Percentiles rank a stretch among this genome's conserved stretches.
phyloP scores from a whole-genome alignment of 2,113 vertebrate genomes.

The Amblyopsis rosae region DNA sequence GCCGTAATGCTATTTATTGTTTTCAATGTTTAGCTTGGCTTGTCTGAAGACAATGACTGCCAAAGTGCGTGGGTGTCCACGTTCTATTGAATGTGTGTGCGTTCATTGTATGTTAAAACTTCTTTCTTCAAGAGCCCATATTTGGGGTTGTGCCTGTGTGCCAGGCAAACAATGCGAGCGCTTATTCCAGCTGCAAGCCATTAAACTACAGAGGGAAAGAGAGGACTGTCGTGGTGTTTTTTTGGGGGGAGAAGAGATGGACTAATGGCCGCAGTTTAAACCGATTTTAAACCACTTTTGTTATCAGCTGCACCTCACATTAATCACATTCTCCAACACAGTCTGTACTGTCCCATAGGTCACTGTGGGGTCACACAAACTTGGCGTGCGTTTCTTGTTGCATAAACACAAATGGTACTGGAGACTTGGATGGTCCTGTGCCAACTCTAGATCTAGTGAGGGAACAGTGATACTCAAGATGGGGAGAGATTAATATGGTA shows the following conservation, averaged over 20 bases:
- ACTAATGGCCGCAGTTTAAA: conserved; percentile 7
- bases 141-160: background rate
- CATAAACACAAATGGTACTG: background rate
- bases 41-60: conserved; percentile 13
- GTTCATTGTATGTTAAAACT: background rate
- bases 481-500: conserved; percentile 22
- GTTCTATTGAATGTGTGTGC: background rate
- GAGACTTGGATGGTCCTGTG: conserved; percentile 21
- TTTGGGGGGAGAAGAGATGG: background rate
- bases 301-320: background rate
- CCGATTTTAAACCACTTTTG: background rate
- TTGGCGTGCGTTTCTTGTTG: background rate
- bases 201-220: conserved; percentile 12
- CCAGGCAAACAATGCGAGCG: background rate
- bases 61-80: background rate
- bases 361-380: background rate
- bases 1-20: conserved; percentile 15
- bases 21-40: conserved; percentile 20
- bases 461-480: conserved; percentile 13
- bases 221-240: background rate
- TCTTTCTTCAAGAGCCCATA: background rate
- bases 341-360: background rate
- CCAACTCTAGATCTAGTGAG: conserved; percentile 7
- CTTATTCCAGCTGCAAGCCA: conserved; percentile 21
- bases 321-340: background rate